phyloP scores from a whole-genome alignment of 2,797 vertebrate species.

The Neomorphus geoffroyi region DNA sequence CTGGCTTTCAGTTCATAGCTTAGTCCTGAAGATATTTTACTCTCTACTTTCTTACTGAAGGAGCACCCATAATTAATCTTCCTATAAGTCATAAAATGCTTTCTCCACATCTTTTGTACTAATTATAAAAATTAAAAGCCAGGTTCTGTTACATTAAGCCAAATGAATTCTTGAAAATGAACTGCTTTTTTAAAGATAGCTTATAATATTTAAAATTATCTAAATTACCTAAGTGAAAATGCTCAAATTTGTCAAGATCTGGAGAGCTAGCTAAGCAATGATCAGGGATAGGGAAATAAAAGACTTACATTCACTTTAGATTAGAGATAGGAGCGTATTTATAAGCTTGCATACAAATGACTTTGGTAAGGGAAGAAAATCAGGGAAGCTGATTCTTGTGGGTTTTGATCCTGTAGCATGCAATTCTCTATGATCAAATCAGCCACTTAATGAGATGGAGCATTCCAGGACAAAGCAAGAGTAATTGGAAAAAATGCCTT shows the following conservation, averaged over 20 bases:
- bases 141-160: not conserved
- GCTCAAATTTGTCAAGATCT: not conserved
- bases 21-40: not conserved
- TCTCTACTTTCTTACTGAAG: not conserved
- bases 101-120: not conserved
- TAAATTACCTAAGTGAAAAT: not conserved
- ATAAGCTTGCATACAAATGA: not conserved
- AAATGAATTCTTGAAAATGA: not conserved
- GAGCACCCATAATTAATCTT: not conserved
- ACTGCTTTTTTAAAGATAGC: not conserved
- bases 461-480: not conserved
- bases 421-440: not conserved
- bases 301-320: conserved; percentile 2
- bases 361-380: not conserved
- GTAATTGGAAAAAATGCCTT: conserved; percentile 28
- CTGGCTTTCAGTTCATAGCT: not conserved
- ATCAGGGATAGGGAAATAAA: not conserved
- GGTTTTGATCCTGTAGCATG: conserved; percentile 9
- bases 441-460: not conserved
- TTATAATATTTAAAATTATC: not conserved
- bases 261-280: not conserved
- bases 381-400: not conserved
- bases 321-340: not conserved
- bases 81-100: not conserved
- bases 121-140: not conserved